These are phyloP conservation scores for Andrena bicolor DNA, from an alignment of 2,888 invertebrate genomes.

Conservation along the genomic window DNA sequence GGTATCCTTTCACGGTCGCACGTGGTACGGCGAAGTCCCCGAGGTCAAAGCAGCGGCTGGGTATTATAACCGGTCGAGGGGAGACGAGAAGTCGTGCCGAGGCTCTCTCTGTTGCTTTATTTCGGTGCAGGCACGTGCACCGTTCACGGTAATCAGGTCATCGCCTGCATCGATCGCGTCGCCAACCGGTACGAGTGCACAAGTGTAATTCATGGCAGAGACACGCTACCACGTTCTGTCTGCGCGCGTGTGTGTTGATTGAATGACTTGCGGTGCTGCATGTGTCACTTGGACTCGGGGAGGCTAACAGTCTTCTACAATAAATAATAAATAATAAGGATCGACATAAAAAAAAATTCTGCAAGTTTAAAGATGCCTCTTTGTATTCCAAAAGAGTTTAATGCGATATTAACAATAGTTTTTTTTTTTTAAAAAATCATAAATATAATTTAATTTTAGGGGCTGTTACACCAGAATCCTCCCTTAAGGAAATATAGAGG, in stretches of 20 bases:
- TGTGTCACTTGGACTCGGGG: slow-evolving; percentile 8
- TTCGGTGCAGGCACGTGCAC: slow-evolving; percentile 72
- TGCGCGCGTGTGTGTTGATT: neutral
- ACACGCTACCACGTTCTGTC: neutral
- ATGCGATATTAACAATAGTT: no score
- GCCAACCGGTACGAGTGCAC: slow-evolving; percentile 49
- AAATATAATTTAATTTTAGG: no score
- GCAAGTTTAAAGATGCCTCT: no score
- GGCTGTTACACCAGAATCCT: no score
- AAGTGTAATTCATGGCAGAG: slow-evolving; percentile 49
- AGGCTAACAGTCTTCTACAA: no score
- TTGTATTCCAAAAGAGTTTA: no score
- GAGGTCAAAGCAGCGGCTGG: slow-evolving; percentile 59
- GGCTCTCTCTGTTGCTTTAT: slow-evolving; percentile 61
- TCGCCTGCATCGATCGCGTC: slow-evolving; percentile 73
- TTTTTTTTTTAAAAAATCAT: no score
- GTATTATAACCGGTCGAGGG: slow-evolving; percentile 31
- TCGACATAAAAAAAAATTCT: no score
- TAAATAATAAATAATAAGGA: no score
- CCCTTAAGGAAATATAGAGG: no score
- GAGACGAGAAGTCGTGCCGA: slow-evolving; percentile 37
- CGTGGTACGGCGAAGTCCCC: slow-evolving; percentile 60
- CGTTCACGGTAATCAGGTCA: slow-evolving; percentile 71
- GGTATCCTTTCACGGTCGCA: slow-evolving; percentile 58
- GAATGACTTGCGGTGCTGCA: slow-evolving; percentile 5